Base-by-base conservation (phyloP, 2,797 vertebrate species). In the Sebastes miniatus region DNA sequence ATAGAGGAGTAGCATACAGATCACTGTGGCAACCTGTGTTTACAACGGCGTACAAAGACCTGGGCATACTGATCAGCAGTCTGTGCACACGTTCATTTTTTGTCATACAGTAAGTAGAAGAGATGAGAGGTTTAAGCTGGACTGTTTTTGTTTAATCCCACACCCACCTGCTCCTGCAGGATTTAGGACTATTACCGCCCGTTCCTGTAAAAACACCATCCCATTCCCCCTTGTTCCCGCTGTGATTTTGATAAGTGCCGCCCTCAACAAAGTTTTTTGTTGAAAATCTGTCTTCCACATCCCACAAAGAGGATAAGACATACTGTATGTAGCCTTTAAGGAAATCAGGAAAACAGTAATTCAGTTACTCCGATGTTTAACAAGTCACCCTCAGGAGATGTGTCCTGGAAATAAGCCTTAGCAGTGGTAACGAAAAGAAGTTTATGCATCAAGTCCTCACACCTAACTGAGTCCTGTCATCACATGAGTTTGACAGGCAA, bases 111-210 rank as follows among this genome's bases (percentile, higher is more conserved):
- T 29, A 77, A 68, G 68, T 57, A 39, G 66, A 86, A 32, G 56
- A 83, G 58, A 86, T 24, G 50, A 22, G 52, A 78, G 74, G 57
- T 80, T 62, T 75, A 62, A 75, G 50, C 73, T 43, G 25, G 76
- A 36, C 16, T 80, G 62, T 69, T 71, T 85, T 72, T 56, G 57
- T 83, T 88, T 82, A 71, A 88, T 89, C 83, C 70, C 57, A 72
- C 75, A 70, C 71, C 84, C 77, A 81, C 85, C 54, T 84, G 71
- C 69, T 87, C 64, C 27, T 69, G 75, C 50, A 67, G 79, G 76
- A 76, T 86, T 86, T 79, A 31, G 56, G 52, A 69, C 64, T 63
- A 62, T 79, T 83, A 72, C 56, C 8, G 57, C 57, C 70, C 61
- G 43, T 62, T 84, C 66, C n/a, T 64, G 43, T 24, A 80, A 66